Base-by-base conservation (phyloP, 2,888 invertebrate species). In the Drosophila histrio region DNA sequence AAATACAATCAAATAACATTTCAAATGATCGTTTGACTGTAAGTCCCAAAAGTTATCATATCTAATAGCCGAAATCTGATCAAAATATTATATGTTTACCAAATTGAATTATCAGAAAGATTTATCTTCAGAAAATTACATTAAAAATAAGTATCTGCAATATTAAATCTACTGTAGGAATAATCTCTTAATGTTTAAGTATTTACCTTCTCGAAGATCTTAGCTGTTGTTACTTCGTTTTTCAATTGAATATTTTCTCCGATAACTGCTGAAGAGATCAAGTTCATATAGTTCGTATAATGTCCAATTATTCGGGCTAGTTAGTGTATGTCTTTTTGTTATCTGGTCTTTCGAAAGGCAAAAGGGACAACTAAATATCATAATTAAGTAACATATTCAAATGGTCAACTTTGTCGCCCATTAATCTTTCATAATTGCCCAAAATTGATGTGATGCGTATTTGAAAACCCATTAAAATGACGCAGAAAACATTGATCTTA, bases 341-440 rank as follows among this genome's bases (percentile, higher is more conserved):
- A 82, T 81, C 81, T 32, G 34, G 11, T 36, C 6, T 26, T 6
- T 38, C 2, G 13, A 8, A 26, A n/a, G n/a, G 38, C 13, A 28
- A 19, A 19, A 41, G 38, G 11, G 43, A 78, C 77, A 82, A 78
- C 58, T 70, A 70, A 72, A 66, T 69, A 67, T 60, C 63, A 78
- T 81, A 72, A 86, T 77, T 83, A 63, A 82, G 54, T 50, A 59
- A 17, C 38, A 28, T 32, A 21, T 54, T 39, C 52, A 67, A 81
- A 53, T 72, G 71, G 65, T 69, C 75, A 83, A 75, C 74, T 63
- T 44, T 71, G 79, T 57, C 65, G 38, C 9, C 54, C 84, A 88
- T 89, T 87, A 85, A 89, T 89, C 88, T 88, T 85, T 44, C 72
- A 79, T 89, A 89, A 89, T 84, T 88, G 89, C 78, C 77, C 71